phyloP scores from a whole-genome alignment of 2,113 vertebrate genomes.

The Alosa alosa region DNA sequence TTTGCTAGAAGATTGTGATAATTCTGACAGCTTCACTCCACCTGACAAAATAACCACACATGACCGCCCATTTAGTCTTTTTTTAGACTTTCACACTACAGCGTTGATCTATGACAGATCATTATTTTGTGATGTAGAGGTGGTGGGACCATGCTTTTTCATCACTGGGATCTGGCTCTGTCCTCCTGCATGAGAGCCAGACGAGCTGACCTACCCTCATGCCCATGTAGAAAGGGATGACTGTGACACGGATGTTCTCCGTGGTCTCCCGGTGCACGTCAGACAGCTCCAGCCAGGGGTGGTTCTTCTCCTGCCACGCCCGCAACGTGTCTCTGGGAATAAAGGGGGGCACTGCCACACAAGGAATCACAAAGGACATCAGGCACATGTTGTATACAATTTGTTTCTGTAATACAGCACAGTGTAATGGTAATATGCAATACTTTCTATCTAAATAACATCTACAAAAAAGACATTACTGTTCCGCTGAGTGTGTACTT shows the following conservation, averaged over 20 bases:
- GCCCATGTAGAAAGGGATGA: constrained; percentile 91
- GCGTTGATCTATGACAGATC: background rate
- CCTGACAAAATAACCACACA: background rate
- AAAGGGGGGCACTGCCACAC: constrained; percentile 74
- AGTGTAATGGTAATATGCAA: background rate
- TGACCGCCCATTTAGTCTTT: background rate
- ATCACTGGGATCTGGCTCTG: background rate
- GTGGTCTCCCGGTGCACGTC: constrained; percentile 88
- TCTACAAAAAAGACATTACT: background rate
- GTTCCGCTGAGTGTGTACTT: too few relatives aligned
- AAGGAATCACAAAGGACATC: background rate
- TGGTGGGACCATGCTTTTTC: background rate
- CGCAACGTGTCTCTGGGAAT: constrained; percentile 79
- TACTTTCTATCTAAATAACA: background rate
- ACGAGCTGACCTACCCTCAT: constrained; percentile 74
- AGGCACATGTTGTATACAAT: background rate
- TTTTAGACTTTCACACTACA: too few relatives aligned
- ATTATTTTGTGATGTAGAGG: background rate
- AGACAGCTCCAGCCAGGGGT: constrained; percentile 85
- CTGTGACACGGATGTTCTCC: constrained; percentile 84
- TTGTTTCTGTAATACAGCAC: background rate
- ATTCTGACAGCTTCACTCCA: background rate
- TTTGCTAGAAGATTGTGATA: background rate
- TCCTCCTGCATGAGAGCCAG: background rate
- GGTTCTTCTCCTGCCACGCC: constrained; percentile 88